phyloP scores from a whole-genome alignment of 2,888 invertebrate species.

The Apodemia duryi region DNA sequence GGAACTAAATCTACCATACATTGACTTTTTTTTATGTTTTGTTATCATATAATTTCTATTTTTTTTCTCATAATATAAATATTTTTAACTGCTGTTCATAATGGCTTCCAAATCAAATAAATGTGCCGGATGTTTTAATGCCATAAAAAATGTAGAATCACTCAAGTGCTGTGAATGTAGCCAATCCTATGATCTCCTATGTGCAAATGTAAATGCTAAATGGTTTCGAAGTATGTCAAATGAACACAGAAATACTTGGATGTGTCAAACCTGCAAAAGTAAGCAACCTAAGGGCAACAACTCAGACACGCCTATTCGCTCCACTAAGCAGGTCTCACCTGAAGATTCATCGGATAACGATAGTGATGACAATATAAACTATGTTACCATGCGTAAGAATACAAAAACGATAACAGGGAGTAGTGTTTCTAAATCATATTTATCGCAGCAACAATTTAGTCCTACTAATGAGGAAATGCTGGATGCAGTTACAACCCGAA shows the following conservation, averaged over 20 bases:
- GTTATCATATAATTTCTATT: too few species aligned
- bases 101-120: neutral
- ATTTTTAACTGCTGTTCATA: neutral
- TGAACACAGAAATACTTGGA: conserved; percentile 17
- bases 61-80: too few species aligned
- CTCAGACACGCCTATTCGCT: conserved; percentile 16
- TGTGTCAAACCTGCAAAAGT: conserved; percentile 18
- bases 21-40: too few species aligned
- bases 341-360: neutral
- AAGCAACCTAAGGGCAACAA: conserved; percentile 17
- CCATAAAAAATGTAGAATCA: neutral
- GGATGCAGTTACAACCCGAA: conserved; percentile 1
- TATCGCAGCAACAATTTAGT: neutral
- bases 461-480: neutral
- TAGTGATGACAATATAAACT: neutral
- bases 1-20: too few species aligned
- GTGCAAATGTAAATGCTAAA: conserved; percentile 12
- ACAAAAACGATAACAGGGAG: neutral
- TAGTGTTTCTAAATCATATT: neutral
- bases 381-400: neutral
- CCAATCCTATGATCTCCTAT: conserved; percentile 2
- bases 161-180: conserved; percentile 1
- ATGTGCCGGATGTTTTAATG: conserved; percentile 5
- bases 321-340: neutral
- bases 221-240: neutral